Evolutionary conservation across 2,797 vertebrate genomes (phyloP).

Genomic region (Enteromius mattozi): DNA sequence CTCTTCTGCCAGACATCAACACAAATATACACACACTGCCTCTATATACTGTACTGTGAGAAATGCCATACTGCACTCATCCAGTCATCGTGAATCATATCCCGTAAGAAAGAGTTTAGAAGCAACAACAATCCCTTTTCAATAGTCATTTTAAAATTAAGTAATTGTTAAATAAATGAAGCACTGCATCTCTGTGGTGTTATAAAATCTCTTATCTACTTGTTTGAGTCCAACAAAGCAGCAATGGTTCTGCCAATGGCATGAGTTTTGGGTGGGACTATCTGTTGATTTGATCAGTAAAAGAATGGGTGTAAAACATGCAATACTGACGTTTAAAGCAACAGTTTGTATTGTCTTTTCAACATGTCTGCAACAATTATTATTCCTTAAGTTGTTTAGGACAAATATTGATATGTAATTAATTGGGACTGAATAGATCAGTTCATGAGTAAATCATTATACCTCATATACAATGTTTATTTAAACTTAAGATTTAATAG

Average conservation of each 20-base stretch:
- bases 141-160: not conserved
- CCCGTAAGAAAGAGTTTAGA: not conserved
- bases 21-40: constrained; percentile 10
- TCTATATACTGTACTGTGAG: not conserved
- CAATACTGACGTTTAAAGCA: not conserved
- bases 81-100: constrained; percentile 8
- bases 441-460: not conserved
- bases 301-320: not conserved
- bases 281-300: not conserved
- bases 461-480: not conserved
- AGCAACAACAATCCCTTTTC: not conserved
- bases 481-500: not conserved
- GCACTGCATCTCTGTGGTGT: not conserved
- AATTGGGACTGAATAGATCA: not conserved
- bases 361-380: not conserved
- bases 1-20: constrained; percentile 28
- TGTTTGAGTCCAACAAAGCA: not conserved
- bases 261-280: not conserved
- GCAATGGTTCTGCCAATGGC: not conserved
- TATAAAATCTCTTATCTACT: not conserved
- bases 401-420: not conserved
- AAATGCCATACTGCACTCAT: constrained; percentile 3
- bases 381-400: not conserved
- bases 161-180: not conserved
- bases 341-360: not conserved